Evolutionary conservation across 2,113 vertebrate species (phyloP).

Genomic region (Xiphorhynchus elegans): DNA sequence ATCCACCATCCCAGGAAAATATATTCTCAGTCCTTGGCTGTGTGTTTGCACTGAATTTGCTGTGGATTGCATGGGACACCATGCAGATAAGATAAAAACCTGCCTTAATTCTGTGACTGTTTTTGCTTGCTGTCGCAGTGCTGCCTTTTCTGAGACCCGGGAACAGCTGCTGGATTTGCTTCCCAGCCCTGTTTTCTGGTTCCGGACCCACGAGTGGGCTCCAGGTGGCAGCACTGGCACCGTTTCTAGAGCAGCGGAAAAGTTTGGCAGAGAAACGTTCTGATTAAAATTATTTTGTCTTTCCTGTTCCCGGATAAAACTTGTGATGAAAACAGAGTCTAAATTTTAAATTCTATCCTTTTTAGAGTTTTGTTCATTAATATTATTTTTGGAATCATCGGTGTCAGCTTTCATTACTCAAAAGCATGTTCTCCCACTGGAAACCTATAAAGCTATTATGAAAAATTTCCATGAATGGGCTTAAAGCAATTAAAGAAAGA

Average conservation of each 20-base stretch:
- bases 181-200: neutral
- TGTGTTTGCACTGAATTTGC: neutral
- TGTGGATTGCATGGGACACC: neutral
- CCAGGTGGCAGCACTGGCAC: slow-evolving; percentile 4
- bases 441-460: neutral
- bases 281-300: neutral
- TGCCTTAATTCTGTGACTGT: neutral
- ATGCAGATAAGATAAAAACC: neutral
- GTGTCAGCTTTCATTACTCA: neutral
- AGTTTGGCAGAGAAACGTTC: neutral
- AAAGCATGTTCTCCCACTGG: neutral
- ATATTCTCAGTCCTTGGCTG: neutral
- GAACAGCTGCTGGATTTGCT: neutral
- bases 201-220: neutral
- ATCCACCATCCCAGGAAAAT: accelerated
- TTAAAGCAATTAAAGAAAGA: neutral
- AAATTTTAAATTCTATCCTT: neutral
- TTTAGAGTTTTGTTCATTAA: neutral
- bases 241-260: neutral
- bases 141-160: accelerated
- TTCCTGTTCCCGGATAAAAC: neutral
- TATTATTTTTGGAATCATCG: neutral
- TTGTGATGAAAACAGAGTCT: neutral
- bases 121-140: neutral
- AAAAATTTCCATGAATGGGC: neutral